Base-by-base conservation (phyloP, 2,888 invertebrate species). In the Corbicula japonica region DNA sequence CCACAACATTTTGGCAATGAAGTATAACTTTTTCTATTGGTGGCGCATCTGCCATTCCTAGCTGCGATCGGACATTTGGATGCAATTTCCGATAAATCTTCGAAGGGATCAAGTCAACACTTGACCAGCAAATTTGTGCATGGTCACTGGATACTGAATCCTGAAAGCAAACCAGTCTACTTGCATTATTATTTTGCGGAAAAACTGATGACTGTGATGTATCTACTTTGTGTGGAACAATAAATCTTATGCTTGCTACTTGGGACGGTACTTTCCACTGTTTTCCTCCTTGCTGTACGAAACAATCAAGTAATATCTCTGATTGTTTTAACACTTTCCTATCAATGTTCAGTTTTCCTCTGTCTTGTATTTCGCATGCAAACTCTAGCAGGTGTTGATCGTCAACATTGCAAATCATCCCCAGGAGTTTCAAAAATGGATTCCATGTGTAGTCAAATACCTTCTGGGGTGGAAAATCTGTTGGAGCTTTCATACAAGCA, bases 1-100 rank as follows among this genome's bases (percentile, higher is more conserved):
- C 50, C 48, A 73, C 76, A 6, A 84, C 52, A 34, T 82, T 82
- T 48, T 82, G 79, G 32, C 69, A 65, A 44, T 84, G 84, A 1
- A 28, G 23, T 18, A 82, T 12, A 44, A 84, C 76, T n/a, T 52
- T 65, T 10, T 63, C 68, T 2, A 72, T 12, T 3, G 58, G 18
- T 10, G 82, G 80, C 4, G 65, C 6, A 44, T 61, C 26, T 15
- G 21, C 32, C 10, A 83, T 54, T 23, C 72, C 72, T 34, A 83
- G 70, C 21, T 65, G 28, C n/a, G 15, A 58, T 30, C 52, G 38
- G n/a, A n/a, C n/a, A n/a, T n/a, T n/a, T n/a, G n/a, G n/a, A n/a
- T n/a, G n/a, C n/a, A n/a, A 5, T 18, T 46, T n/a, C 21, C 46
- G 21, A 46, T n/a, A 5, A 28, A 35, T 23, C 32, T 18, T 1